Base-by-base conservation (phyloP, 2,888 invertebrate genomes). In the Herminia tarsipennalis region DNA sequence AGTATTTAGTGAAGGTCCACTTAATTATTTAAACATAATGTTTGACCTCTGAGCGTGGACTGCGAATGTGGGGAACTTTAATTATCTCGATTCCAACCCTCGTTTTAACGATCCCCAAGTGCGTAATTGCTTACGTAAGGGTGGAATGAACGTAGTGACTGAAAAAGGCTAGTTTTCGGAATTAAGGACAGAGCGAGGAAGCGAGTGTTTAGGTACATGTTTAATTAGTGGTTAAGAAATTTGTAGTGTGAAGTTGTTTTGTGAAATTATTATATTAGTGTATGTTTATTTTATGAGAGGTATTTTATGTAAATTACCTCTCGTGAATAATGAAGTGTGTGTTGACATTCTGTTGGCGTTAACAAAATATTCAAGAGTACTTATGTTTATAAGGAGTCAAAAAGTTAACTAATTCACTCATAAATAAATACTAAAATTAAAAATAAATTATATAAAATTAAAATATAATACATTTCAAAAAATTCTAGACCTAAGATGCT, bases 21-120 rank as follows among this genome's bases (percentile, higher is more conserved):
- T 60, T 65, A 65, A 65, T 65, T 66, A 66, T 73, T 72, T 68
- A 66, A 73, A 63, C 60, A 52, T 63, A 63, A 63, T 59, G 57
- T 70, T 69, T 72, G 71, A 70, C 70, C 76, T 55, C 58, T 46
- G 65, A 63, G 61, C 56, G 59, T 43, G 54, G 59, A 45, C 64
- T 57, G 52, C 59, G 56, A 69, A 67, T 70, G 69, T 65, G 65
- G 66, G 66, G 51, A 60, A 73, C 70, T 78, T 78, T 79, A 76
- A 79, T 78, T 79, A 80, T 76, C 66, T 66, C 56, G 63, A 70
- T 70, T 63, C 67, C 56, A 52, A 65, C 68, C 75, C 62, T 66
- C 67, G 64, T 59, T 76, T 68, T 70, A 72, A 78, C 60, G 66
- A 63, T 60, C 43, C 74, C 76, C 76, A 30, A 44, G 70, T 67